Evolutionary conservation across 2,888 invertebrate species (phyloP).

Genomic region (Aromia moschata): DNA sequence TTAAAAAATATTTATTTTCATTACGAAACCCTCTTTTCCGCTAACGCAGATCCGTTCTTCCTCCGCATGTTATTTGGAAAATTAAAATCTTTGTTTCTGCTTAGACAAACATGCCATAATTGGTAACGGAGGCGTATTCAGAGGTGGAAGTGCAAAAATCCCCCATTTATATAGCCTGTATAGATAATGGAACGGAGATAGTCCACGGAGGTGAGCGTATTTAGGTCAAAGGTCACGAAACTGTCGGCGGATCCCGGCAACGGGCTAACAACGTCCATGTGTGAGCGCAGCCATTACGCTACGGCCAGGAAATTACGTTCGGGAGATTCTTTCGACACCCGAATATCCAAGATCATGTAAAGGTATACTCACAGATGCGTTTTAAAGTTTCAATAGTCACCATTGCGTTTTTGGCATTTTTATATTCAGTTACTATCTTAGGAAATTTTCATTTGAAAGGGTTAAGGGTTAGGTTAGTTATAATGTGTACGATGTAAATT

Average conservation of each 20-base stretch:
- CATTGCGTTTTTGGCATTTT: no score
- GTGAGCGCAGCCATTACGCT: not conserved
- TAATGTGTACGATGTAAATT: no score
- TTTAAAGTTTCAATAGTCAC: no score
- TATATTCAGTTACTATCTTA: no score
- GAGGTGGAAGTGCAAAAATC: no score
- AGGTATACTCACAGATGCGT: no score
- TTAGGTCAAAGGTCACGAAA: constrained; percentile 34
- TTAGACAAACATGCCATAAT: not conserved
- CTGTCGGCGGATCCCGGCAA: constrained; percentile 17
- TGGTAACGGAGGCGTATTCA: not conserved
- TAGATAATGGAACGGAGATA: constrained; percentile 17
- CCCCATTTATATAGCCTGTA: constrained; percentile 4
- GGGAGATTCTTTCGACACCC: constrained; percentile 13
- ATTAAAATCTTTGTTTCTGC: not conserved
- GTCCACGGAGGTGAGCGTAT: constrained; percentile 29
- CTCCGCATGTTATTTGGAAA: not conserved
- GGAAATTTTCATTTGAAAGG: no score
- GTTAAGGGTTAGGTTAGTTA: no score
- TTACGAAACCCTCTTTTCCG: no score
- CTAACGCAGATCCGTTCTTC: no score
- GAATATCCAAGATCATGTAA: no score
- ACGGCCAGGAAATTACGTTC: constrained; percentile 11
- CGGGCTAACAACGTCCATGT: constrained; percentile 1
- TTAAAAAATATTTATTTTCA: no score